Evolutionary conservation across 2,888 invertebrate species (phyloP), one percentile per base, ranked within the genome.

Genomic region (Harpalus rubripes): DNA sequence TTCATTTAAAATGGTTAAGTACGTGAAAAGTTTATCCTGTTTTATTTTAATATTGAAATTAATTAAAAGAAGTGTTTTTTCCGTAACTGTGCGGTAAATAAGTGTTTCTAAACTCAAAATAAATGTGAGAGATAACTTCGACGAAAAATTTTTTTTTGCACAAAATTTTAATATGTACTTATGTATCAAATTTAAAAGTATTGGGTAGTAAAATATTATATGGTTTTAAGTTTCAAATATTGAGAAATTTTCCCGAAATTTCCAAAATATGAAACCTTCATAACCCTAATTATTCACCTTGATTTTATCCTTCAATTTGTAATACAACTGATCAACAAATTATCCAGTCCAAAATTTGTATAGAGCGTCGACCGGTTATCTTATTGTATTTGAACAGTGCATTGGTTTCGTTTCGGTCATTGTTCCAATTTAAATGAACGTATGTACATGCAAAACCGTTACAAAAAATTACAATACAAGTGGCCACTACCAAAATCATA

Each of bases 351-450:
- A 26, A n/a, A 12, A 41, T 76, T 76, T 76, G 52, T 18, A 76
- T 39, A 52, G 76, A 56, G 56, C 76, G 52, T 8, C 52, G 76
- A 56, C 76, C 76, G 52, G 16, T 76, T 76, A 56, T 76, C 52
- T 44, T 76, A 78, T n/a, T 74, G 44, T 18, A 58, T 58, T 78
- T 78, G 18, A 10, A 78, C 8, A 74, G 44, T 52, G 52, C 52
- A 58, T 58, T 78, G 26, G 58, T 78, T 52, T 56, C 78, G 58
- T 78, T 52, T 56, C 78, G 58, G 78, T 78, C 58, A 78, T 78
- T 78, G 78, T 78, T 78, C 78, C 58, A 56, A 58, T 78, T 78
- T 26, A 78, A 78, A 58, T 78, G 56, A 58, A 22, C 52, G 52
- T 56, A 76, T 56, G 18, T 76, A 56, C 76, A 78, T 52, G 26